Base-by-base conservation (phyloP, 1,140 invertebrate species). In the Periplaneta americana region DNA sequence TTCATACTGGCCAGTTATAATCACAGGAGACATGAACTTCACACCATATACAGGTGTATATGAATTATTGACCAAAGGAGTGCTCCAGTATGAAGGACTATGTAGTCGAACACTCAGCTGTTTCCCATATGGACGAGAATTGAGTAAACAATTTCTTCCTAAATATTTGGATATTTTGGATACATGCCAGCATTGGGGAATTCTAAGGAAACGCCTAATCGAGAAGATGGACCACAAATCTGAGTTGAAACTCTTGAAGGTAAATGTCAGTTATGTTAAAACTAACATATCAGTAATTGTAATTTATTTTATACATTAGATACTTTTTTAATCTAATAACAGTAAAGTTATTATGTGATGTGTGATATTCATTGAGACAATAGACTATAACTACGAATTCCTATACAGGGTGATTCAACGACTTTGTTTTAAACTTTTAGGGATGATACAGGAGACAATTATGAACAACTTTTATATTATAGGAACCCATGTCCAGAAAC, bases 21-120 rank as follows among this genome's bases (percentile, higher is more conserved):
- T 81, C 34, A 81, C 81, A 28, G 81, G 81, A 48, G 81, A 81
- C 34, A 81, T 81, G 81, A 81, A 81, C 75, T 78, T 81, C 32
- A 17, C 36, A 35, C 81, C 81, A 22, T 78, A 39, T 31, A 57
- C 75, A 33, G 81, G 81, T 17, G 81, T 77, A 34, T 81, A 76
- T 37, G 8, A 48, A 34, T 33, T 81, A 11, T 28, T 81, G 34
- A 81, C 34, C 22, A 17, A 22, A 34, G 81, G 81, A 32, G 18
- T 17, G 28, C 48, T 81, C 11, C 75, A n/a, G 22, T 81, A 78
- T 78, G 75, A 81, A 48, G 81, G 81, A 15, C 81, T 81, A 6
- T 81, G 28, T 9, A 81, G 33, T 76, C 37, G 22, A 57, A 81
- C 36, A 17, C 75, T 81, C 37, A 78, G 75, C 15, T 5, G n/a